Base-by-base conservation (phyloP, 2,888 invertebrate genomes). In the Cryptophagus acutangulus region DNA sequence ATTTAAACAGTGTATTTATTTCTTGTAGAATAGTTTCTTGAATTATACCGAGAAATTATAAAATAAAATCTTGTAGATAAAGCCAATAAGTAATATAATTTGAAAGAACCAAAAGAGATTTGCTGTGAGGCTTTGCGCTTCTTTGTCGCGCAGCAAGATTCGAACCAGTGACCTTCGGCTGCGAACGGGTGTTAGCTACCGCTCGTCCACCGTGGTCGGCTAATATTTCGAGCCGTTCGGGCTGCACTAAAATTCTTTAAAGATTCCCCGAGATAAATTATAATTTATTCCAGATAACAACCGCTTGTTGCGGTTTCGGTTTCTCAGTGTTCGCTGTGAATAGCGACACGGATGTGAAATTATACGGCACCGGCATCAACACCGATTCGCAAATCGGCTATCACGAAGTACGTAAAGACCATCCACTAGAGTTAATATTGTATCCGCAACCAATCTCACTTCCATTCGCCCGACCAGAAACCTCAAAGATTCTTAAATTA, bases 291-390 rank as follows among this genome's bases (percentile, higher is more conserved):
- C 59, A 79, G 77, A 74, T 87, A 0, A 74, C 71, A 1, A 77
- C 87, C 51, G 71, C 88, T 31, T 81, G 86, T 0, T 85, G 87
- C 61, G 96, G 95, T 1, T 93, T 91, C 70, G 95, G 95, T 0
- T 96, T 92, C 61, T 87, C 92, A 2, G 77, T 84, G 1, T 82
- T 85, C 51, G 80, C 83, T 4, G 80, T 87, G 0, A 76, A 81
- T 42, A 76, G 78, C 40, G 71, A 77, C 6, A 75, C 79, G 46
- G 76, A 77, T 10, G 74, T 79, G 46, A 81, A 84, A 62, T 69
- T 91, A 16, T 91, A 86, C 72, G 96, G 93, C 0, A 82, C 84
- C 15, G 96, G 96, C 1, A 77, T 95, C 28, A 96, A 96, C 66
- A 87, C 88, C 1, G 91, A 93, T 69, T 89, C 90, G 0, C 96